A percentile compares a stretch with the other conserved stretches of the same genome.
These are phyloP conservation scores for Sphenodon punctatus DNA, from an alignment of 2,797 vertebrate species.

Conservation along the genomic window DNA sequence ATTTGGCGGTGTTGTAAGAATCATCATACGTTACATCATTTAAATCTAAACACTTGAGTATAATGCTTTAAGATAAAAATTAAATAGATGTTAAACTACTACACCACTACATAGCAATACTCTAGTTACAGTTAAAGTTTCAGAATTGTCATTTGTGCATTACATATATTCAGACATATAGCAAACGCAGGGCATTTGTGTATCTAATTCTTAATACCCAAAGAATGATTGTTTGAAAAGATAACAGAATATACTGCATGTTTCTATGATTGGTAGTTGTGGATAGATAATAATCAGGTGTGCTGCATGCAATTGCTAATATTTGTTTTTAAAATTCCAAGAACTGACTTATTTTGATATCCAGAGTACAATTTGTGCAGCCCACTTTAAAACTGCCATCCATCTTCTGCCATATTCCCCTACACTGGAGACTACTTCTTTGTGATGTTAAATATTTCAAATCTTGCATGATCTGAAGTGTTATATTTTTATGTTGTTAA, in stretches of 20 bases:
- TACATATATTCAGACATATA: neutral
- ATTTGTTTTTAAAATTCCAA: too few relatives aligned
- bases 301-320: too few relatives aligned
- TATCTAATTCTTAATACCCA: slow-evolving; percentile 9
- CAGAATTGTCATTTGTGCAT: slow-evolving; percentile 12
- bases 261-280: neutral
- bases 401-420: neutral
- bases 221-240: neutral
- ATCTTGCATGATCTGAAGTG: neutral
- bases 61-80: neutral
- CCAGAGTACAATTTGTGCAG: too few relatives aligned
- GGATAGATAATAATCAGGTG: too few relatives aligned
- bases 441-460: neutral
- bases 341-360: neutral
- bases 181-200: slow-evolving; percentile 38
- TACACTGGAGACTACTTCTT: neutral
- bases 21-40: neutral
- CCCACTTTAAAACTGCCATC: too few relatives aligned
- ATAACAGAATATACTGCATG: neutral
- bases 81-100: slow-evolving; percentile 41
- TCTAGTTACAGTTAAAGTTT: slow-evolving; percentile 53
- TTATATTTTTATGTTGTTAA: neutral
- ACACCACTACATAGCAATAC: slow-evolving; percentile 13
- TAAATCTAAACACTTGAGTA: neutral
- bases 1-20: accelerated